These are phyloP conservation scores for Branchinecta sandiegonensis DNA, from an alignment of 2,888 invertebrate species.

Conservation along the genomic window DNA sequence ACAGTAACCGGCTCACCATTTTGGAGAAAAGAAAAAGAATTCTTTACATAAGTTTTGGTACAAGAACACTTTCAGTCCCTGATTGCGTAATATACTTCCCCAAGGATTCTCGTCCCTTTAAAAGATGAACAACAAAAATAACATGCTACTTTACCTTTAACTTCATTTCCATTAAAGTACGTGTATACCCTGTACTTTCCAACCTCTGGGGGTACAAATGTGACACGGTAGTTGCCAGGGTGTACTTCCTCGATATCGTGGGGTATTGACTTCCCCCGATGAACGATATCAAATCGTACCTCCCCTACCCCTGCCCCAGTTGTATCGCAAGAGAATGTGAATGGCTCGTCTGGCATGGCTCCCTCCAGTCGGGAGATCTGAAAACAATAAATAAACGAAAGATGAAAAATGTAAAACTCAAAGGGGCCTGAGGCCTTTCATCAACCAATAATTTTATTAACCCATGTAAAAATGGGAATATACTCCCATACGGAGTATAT, in stretches of 20 bases:
- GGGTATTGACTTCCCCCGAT: slow-evolving; percentile 68
- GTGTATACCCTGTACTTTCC: slow-evolving; percentile 63
- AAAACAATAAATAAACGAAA: slow-evolving; percentile 31
- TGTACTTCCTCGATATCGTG: slow-evolving; percentile 67
- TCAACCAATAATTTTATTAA: too few species aligned
- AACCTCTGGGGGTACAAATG: slow-evolving; percentile 42
- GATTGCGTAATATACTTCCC: too few species aligned
- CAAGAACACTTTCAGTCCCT: too few species aligned
- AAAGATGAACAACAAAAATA: not conserved
- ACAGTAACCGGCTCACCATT: too few species aligned
- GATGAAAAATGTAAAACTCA: too few species aligned
- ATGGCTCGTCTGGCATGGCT: slow-evolving; percentile 67
- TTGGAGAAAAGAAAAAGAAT: too few species aligned
- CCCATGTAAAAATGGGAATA: too few species aligned
- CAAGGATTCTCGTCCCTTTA: too few species aligned
- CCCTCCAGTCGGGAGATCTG: slow-evolving; percentile 52
- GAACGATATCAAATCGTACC: slow-evolving; percentile 73
- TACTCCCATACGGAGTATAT: too few species aligned
- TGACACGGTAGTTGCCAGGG: slow-evolving; percentile 41
- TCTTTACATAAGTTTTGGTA: too few species aligned
- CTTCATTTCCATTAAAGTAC: slow-evolving; percentile 82
- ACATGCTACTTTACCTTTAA: slow-evolving; percentile 42
- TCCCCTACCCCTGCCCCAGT: slow-evolving; percentile 69
- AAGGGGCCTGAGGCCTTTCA: too few species aligned
- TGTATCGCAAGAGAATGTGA: slow-evolving; percentile 63